phyloP scores from a whole-genome alignment of 2,797 vertebrate species.

The Parotocinclus haroldoi region DNA sequence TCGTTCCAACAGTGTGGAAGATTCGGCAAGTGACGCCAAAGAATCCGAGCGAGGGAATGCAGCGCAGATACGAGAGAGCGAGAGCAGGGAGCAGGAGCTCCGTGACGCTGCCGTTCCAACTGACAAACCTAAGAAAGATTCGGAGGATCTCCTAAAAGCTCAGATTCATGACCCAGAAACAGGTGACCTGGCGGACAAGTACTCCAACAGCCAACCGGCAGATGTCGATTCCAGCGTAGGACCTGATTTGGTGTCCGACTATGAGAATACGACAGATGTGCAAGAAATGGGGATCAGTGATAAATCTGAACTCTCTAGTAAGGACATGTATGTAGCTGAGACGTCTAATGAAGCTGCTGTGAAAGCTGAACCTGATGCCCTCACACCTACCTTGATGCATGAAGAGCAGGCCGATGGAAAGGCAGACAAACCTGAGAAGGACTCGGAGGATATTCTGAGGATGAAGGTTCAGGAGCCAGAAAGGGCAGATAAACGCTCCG shows the following conservation, averaged over 20 bases:
- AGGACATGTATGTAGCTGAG: too few relatives aligned
- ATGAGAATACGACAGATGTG: constrained; percentile 3
- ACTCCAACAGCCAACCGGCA: neutral
- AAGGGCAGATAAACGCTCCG: neutral
- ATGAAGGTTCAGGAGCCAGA: neutral
- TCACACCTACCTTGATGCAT: too few relatives aligned
- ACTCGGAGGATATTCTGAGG: neutral
- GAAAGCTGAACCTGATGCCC: too few relatives aligned
- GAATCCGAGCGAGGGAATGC: neutral
- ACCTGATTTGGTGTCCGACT: neutral
- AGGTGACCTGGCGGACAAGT: neutral
- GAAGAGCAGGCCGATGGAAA: neutral
- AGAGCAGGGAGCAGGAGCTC: constrained; percentile 8
- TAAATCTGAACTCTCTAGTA: neutral
- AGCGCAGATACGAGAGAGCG: constrained; percentile 15
- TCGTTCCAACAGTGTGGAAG: neutral
- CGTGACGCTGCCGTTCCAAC: too few relatives aligned
- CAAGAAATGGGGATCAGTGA: constrained; percentile 18
- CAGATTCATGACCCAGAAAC: neutral
- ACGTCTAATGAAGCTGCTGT: too few relatives aligned
- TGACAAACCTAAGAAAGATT: neutral
- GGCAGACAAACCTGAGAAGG: neutral
- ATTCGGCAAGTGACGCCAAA: neutral
- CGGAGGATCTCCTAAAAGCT: neutral
- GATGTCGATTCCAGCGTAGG: neutral